A percentile compares a stretch with the other conserved stretches of the same genome.
These are phyloP conservation scores for Mechanitis mazaeus DNA, from an alignment of 2,888 invertebrate genomes.

Conservation along the genomic window DNA sequence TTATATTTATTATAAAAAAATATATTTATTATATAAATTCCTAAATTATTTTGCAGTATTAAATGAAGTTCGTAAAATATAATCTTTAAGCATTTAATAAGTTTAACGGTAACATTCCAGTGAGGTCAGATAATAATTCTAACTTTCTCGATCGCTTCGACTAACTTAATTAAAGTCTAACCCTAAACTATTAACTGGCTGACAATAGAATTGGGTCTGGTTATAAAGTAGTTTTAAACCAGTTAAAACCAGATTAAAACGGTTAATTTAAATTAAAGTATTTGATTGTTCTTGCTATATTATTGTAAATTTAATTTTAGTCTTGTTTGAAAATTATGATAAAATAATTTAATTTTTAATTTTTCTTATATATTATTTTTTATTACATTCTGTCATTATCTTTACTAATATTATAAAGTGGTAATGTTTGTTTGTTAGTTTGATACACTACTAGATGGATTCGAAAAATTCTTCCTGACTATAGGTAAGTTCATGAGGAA, in stretches of 20 bases:
- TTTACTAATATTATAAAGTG: no score
- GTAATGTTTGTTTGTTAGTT: no score
- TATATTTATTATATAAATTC: no score
- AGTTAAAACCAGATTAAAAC: not conserved
- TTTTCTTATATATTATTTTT: no score
- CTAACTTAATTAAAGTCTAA: conserved; percentile 1
- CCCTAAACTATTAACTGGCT: not conserved
- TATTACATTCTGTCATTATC: no score
- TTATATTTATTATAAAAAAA: no score
- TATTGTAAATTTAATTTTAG: no score
- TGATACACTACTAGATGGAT: no score
- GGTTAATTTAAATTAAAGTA: not conserved
- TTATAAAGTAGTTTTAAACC: not conserved
- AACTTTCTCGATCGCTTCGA: not conserved
- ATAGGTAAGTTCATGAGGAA: no score
- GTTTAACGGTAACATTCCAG: not conserved
- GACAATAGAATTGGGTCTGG: not conserved
- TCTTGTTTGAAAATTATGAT: no score
- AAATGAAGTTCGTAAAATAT: not conserved
- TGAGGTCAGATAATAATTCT: not conserved
- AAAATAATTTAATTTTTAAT: no score
- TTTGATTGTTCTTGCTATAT: not conserved
- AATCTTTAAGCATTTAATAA: not conserved
- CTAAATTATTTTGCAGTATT: not conserved
- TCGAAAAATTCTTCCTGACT: no score